Evolutionary conservation across 2,888 invertebrate genomes (phyloP), one percentile per base, ranked within the genome.

Genomic region (Epinotia bilunana): DNA sequence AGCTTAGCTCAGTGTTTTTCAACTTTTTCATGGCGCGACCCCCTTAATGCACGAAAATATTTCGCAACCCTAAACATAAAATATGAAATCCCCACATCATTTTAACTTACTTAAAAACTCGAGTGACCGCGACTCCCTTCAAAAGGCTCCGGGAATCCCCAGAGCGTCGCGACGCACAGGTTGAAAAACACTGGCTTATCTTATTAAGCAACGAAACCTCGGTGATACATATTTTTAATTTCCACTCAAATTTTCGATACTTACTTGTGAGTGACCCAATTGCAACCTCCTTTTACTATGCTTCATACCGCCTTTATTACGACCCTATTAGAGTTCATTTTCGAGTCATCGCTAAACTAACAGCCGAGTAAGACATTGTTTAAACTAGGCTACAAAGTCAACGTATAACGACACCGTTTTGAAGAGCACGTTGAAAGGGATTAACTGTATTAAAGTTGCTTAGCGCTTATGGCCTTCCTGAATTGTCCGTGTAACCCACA

Each of bases 331-430:
- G n/a, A n/a, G 53, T 53, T 53, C 7, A 53, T n/a, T n/a, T 53
- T 53, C 53, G 53, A n/a, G 53, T 53, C 53, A 53, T 6, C 3
- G 12, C 46, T 49, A 49, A 49, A 49, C 49, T n/a, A 53, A 46
- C 13, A 46, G 6, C 53, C n/a, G n/a, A 70, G 61, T 61, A 53
- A 70, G 70, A 70, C 60, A 61, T 61, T 49, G 60, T 60, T 60
- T 43, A 69, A 49, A 61, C 70, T 70, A 28, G 49, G 49, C 49
- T 71, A 65, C 80, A 77, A 53, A 53, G 53, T 53, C 6, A 53
- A 53, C 53, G 77, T 77, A 80, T 84, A 82, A 84, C 80, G 83
- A 80, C 79, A 83, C 81, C 82, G 82, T 84, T 83, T 82, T 72
- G 82, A 78, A 77, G 78, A 7, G 13, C 46, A 16, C 43, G 23